Evolutionary conservation across 2,888 invertebrate species (phyloP), one percentile per base, ranked within the genome.

Genomic region (Furcula furcula): DNA sequence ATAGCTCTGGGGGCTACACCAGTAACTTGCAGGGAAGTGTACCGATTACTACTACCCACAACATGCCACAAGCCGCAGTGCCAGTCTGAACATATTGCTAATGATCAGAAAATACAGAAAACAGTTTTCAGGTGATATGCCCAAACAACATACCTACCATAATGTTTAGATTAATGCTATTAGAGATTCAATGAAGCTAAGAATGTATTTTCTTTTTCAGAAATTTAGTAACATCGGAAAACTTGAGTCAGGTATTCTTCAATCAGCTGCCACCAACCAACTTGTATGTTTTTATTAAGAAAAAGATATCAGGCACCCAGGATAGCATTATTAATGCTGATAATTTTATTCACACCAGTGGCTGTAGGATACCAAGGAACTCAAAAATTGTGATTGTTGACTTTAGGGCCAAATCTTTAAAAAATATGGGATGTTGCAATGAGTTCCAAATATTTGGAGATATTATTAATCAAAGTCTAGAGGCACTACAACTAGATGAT

Each of bases 201-300:
- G n/a, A n/a, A n/a, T n/a, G n/a, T 14, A 14, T 37, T 29, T 11
- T 43, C 41, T 54, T 15, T 84, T 86, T 36, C 73, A 90, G 90
- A 50, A 73, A 75, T 19, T 59, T 90, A 37, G 83, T 83, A 26
- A 87, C 90, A 46, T 86, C 86, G 32, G 79, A 89, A 29, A 69
- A 76, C 39, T 57, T 90, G 34, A 75, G 76, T 35, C 53, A 81
- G 57, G 60, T 84, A 7, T 79, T 90, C 46, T 83, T 74, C 46
- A 70, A 70, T n/a, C 58, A 72, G 1, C 41, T 89, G 7, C 50
- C 80, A 13, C 85, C 86, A 18, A 90, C 89, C 12, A 90, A 90
- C 44, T 74, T 89, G 66, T 87, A 81, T 62, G 69, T 90, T n/a
- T 82, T 89, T 38, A 54, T 91, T 5, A 87, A 81, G 51, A 89